Percentiles rank a stretch among this genome's conserved stretches.
Evolutionary conservation across 2,888 invertebrate species (phyloP).

Genomic region (Andrena marginata): DNA sequence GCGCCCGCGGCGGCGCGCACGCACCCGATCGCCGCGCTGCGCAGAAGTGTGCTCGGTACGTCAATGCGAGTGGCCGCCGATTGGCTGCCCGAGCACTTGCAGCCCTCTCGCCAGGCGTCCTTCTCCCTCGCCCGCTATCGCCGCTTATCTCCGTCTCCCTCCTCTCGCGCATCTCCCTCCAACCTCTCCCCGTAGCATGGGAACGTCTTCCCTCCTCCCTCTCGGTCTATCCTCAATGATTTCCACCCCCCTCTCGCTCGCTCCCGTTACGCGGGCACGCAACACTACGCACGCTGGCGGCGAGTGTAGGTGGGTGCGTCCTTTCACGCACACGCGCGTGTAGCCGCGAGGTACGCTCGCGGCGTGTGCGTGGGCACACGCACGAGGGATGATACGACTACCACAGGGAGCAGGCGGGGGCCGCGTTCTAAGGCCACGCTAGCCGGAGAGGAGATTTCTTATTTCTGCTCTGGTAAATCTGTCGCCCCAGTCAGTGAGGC

Average conservation of each 20-base stretch:
- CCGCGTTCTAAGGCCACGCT: constrained; percentile 52
- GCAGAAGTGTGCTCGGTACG: constrained; percentile 54
- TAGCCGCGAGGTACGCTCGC: constrained; percentile 12
- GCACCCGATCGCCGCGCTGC: constrained; percentile 17
- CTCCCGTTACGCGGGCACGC: constrained; percentile 1
- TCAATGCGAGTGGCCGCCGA: constrained; percentile 51
- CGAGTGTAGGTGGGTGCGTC: constrained; percentile 33
- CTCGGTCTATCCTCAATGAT: not conserved
- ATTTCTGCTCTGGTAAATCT: constrained; percentile 85
- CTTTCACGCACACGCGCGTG: constrained; percentile 11
- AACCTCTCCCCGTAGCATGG: not conserved
- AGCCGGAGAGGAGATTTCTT: constrained; percentile 81
- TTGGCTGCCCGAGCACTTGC: constrained; percentile 62
- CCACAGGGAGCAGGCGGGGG: constrained; percentile 21
- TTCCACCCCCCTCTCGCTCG: not conserved
- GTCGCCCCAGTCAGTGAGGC: constrained; percentile 84
- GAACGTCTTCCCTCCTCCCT: not conserved
- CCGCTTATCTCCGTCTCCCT: not conserved
- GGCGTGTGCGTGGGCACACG: constrained; percentile 9
- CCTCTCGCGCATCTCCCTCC: not conserved
- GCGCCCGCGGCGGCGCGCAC: constrained; percentile 2
- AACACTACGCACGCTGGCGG: not conserved
- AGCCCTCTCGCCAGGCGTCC: constrained; percentile 32
- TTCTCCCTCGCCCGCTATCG: not conserved
- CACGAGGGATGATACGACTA: not conserved